These are phyloP conservation scores for Calidris pygmaea DNA, from an alignment of 2,113 vertebrate species.

Conservation along the genomic window DNA sequence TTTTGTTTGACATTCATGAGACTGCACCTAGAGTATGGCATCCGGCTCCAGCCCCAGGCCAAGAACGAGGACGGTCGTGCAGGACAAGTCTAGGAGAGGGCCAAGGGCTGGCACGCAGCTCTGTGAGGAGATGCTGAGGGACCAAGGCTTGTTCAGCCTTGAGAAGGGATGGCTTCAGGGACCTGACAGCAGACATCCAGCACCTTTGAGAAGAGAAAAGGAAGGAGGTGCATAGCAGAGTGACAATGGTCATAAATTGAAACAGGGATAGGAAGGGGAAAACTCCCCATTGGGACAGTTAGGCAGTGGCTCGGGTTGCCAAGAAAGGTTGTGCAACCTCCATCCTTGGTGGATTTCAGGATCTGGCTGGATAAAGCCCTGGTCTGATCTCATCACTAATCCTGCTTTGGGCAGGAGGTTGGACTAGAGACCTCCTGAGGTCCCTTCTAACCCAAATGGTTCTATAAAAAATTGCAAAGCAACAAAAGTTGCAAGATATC, in stretches of 20 bases:
- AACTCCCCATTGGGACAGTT: background rate
- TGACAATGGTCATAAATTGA: background rate
- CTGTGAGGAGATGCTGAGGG: background rate
- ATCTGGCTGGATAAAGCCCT: background rate
- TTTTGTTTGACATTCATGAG: background rate
- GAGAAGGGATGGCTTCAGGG: rapidly evolving
- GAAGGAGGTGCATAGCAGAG: background rate
- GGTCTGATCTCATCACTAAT: background rate
- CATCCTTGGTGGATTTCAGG: background rate
- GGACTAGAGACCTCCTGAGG: background rate
- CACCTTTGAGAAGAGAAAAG: background rate
- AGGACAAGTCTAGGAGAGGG: background rate
- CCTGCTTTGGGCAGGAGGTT: background rate
- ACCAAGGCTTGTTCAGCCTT: background rate
- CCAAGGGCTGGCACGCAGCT: background rate
- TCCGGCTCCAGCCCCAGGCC: background rate
- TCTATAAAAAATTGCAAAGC: background rate
- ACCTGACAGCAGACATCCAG: background rate
- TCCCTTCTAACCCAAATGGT: background rate
- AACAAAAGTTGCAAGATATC: background rate
- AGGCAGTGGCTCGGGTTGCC: background rate
- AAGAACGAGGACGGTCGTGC: rapidly evolving
- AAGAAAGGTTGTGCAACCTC: background rate
- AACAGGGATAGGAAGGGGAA: background rate
- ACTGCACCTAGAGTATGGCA: background rate